Evolutionary conservation across 2,797 vertebrate genomes (phyloP), one percentile per base, ranked within the genome.

Genomic region (Pyrocephalus nanus): DNA sequence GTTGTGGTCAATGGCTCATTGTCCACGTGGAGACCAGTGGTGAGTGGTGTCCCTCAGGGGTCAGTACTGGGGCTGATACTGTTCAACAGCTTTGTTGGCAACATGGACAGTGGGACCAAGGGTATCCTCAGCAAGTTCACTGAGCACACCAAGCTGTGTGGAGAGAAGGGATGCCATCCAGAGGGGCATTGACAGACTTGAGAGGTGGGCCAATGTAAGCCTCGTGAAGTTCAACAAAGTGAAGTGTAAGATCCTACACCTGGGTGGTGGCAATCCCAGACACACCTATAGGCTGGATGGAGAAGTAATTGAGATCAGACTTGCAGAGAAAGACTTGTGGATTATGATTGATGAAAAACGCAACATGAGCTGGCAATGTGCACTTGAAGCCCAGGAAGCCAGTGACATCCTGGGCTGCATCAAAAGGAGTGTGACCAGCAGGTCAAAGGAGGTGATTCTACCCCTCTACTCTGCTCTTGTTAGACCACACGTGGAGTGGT

Each of bases 1-100:
- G 13, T 38, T 54, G 40, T 69, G 29, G 19, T 14, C 29, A 51
- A 10, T 0, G 2, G 22, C 32, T 75, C 30, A 15, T 27, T 65
- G 25, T 43, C 45, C 43, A 32, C 11, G 7, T 51, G 22, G 71
- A 22, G 42, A 22, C 12, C 17, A 38, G 38, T 3, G 3, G 27
- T 8, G 50, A 51, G 32, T 43, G n/a, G 12, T 60, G 18, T 67
- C 32, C 12, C 17, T 23, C 32, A 60, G 18, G 32, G 7, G 21
- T 36, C 0, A 0, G 18, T 40, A 8, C 27, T 58, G 32, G 21
- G 18, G 15, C 38, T 27, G 32, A 36, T 43, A 22, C 18, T 67
- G 25, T 32, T 32, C 27, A 32, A 22, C 45, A 26, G 43, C 6
- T 45, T 75, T 67, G 34, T 51, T 19, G 8, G 22, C 21, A 27